Percentiles rank a stretch among this genome's conserved stretches.
phyloP scores from a whole-genome alignment of 2,113 vertebrate genomes.

The Neolamprologus sp. region DNA sequence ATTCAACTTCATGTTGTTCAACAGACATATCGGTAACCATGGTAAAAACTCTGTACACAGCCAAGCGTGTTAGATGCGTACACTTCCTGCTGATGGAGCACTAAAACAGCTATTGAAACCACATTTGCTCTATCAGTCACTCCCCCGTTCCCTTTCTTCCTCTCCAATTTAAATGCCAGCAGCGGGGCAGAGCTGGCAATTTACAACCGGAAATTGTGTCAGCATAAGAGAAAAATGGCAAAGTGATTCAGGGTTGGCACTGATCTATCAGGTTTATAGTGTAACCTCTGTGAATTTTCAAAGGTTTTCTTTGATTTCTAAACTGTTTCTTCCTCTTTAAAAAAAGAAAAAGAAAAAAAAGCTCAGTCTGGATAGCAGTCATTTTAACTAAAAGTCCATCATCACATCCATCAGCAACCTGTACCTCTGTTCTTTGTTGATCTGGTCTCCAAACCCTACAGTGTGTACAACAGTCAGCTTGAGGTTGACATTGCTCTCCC shows the following conservation, averaged over 20 bases:
- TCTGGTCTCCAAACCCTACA: constrained; percentile 93
- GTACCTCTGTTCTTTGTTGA: constrained; percentile 94
- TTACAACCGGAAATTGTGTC: not conserved
- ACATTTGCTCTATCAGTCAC: constrained; percentile 35
- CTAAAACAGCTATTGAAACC: constrained; percentile 6
- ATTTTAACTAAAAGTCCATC: not conserved
- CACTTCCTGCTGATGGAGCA: constrained; percentile 6
- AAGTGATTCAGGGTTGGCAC: not conserved
- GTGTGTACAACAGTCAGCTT: constrained; percentile 92
- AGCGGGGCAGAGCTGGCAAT: not conserved
- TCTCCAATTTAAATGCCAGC: not conserved
- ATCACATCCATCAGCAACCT: not conserved
- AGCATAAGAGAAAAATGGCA: not conserved
- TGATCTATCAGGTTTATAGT: not conserved
- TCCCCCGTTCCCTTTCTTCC: not conserved
- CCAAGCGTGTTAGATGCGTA: not conserved
- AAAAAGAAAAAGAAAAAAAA: rapidly evolving
- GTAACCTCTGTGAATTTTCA: not conserved
- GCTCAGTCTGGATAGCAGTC: not conserved
- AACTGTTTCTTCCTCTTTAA: not conserved
- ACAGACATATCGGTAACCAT: not conserved
- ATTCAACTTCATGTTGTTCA: not conserved
- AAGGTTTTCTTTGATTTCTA: not conserved
- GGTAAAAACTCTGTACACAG: not conserved
- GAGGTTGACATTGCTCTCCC: constrained; percentile 91